Conservation (phyloP, 2,113 vertebrate species). For the Thinocorus orbignyianus region DNA sequence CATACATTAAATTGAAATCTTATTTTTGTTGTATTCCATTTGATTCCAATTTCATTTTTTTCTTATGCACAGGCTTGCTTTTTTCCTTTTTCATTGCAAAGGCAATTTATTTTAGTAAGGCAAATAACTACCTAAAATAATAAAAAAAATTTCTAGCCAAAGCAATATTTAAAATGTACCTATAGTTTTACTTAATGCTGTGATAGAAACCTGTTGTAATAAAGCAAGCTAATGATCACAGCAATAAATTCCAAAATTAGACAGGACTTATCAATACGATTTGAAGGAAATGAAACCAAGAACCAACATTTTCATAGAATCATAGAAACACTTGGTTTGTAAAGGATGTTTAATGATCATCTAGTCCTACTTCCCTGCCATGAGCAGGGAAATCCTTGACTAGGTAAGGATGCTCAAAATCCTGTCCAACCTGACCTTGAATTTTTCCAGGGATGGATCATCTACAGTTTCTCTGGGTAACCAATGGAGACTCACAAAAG, state of each 20-base stretch:
- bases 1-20: not conserved
- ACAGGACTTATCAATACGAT: not conserved
- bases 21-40: not conserved
- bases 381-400: not conserved
- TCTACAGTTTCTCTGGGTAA: not conserved
- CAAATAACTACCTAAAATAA: not conserved
- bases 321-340: not conserved
- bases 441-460: not conserved
- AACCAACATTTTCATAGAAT: not conserved
- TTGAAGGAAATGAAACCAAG: not conserved
- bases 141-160: not conserved
- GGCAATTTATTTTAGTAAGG: not conserved
- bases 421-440: not conserved
- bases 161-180: not conserved
- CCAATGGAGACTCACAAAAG: not conserved
- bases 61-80: not conserved
- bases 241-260: not conserved
- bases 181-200: not conserved
- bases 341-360: not conserved
- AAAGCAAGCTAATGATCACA: not conserved
- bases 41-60: not conserved
- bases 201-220: not conserved
- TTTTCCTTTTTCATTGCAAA: not conserved
- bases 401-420: not conserved
- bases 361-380: not conserved